Evolutionary conservation across 2,113 vertebrate genomes (phyloP), one percentile per base, ranked within the genome.

Genomic region (Poicephalus gulielmi): DNA sequence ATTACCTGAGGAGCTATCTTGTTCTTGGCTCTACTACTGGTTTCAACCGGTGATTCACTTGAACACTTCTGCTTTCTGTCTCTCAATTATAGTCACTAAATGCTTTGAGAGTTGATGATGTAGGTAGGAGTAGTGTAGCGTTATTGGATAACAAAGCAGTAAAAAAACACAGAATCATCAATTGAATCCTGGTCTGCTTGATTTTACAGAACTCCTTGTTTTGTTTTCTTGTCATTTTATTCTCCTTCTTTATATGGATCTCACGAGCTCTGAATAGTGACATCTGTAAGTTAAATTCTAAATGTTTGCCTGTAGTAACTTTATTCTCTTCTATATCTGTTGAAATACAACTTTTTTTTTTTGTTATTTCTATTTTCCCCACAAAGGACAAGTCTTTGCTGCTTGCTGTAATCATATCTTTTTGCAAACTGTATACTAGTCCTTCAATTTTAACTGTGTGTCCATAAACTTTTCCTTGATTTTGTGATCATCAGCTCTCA

Each of bases 291-390:
- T 90, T 71, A 63, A 52, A 18, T 60, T 60, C 6, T 64, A 11
- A 55, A 24, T 66, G 23, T 59, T 76, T 5, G 47, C 9, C 49
- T 80, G 18, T 64, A 46, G 52, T 57, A 55, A 8, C 11, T 71
- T 82, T 75, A 12, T 59, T 86, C 31, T 83, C 9, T 64, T 69
- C 19, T 85, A 2, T 59, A 27, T 49, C 30, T 80, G 6, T 92
- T 86, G 7, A 13, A 24, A 22, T 73, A 30, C 17, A 33, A 25
- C 13, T 24, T 6, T 7, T 89, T 46, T 39, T 71, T 24, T 50
- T 16, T 30, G 41, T 9, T 0, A 1, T 37, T 3, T 49, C 23
- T 8, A 19, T 73, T 39, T 28, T 9, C 2, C 17, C 24, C 17
- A 28, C 9, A 28, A 66, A 60, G 39, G 6, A 30, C 18, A 85